These are phyloP conservation scores for Helicolenus hilgendorfi DNA, from an alignment of 2,797 vertebrate genomes.

Conservation along the genomic window DNA sequence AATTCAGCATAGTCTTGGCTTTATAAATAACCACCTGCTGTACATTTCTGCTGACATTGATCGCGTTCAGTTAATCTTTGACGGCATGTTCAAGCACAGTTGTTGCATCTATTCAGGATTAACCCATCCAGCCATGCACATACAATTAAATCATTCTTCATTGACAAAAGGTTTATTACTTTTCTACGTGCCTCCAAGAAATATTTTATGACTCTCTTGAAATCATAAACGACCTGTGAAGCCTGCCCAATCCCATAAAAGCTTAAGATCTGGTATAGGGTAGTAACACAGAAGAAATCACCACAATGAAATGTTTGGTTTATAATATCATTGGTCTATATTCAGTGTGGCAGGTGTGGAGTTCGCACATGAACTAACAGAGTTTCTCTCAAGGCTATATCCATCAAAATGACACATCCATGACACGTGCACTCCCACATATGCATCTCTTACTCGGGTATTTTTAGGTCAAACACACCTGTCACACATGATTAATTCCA, in stretches of 20 bases:
- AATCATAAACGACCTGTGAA: conserved; percentile 54
- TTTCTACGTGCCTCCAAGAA: conserved; percentile 42
- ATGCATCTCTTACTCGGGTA: background rate
- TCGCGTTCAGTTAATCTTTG: background rate
- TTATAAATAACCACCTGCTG: background rate
- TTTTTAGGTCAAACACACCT: background rate
- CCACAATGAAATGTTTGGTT: conserved; percentile 38
- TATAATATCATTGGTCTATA: conserved; percentile 22
- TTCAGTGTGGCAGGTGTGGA: background rate
- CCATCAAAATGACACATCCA: background rate
- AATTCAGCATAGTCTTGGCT: background rate
- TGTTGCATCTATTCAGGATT: background rate
- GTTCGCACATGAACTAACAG: background rate
- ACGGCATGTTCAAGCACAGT: background rate
- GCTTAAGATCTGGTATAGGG: conserved; percentile 47
- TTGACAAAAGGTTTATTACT: conserved; percentile 15
- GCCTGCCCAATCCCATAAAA: conserved; percentile 40
- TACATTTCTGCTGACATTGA: background rate
- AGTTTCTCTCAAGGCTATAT: background rate
- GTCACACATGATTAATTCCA: background rate
- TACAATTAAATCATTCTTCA: background rate
- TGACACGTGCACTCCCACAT: background rate
- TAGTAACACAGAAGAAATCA: background rate
- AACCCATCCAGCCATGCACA: background rate
- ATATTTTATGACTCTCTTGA: conserved; percentile 49